Evolutionary conservation across 2,797 vertebrate species (phyloP), one percentile per base, ranked within the genome.

Genomic region (Helicolenus hilgendorfi): DNA sequence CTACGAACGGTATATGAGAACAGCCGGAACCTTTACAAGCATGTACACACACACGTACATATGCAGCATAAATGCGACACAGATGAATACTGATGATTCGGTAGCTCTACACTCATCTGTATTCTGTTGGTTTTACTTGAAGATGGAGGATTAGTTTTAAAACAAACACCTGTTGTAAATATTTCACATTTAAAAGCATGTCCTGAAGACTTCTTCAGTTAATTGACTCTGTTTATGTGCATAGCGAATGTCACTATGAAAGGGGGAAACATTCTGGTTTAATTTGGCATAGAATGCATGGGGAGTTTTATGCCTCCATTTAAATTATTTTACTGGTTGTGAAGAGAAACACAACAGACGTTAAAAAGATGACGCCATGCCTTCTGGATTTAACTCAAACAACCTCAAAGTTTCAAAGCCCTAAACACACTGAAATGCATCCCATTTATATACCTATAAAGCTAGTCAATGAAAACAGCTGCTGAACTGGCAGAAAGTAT

Each of bases 381-480:
- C 59, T 79, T 88, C 85, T 91, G 77, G 89, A 81, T 83, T 88
- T 14, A 85, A 82, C 69, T 88, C 56, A 87, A 91, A 86, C 56
- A 88, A 62, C 64, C 41, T 83, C 65, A 86, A 86, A 72, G 26
- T 91, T 86, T 89, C 49, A 84, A 89, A 91, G 83, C 74, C 36
- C 59, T 63, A 24, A 88, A 84, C 11, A 72, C 87, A 89, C 70
- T 74, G 78, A 86, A 79, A 91, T 68, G 79, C 76, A 77, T 84
- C 80, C 38, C 81, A 75, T 95, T 94, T 91, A 95, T 89, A 86
- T 33, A 84, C 86, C 88, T 82, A 94, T 95, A 94, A 95, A 96
- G 45, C 70, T 3, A 91, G 81, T 95, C 79, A 93, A 93, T 92
- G 88, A 91, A 93, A 90, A 80, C 84, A 86, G 81, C 82, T 90